Base-by-base conservation (phyloP, 2,888 invertebrate species). In the Pelosia muscerda region DNA sequence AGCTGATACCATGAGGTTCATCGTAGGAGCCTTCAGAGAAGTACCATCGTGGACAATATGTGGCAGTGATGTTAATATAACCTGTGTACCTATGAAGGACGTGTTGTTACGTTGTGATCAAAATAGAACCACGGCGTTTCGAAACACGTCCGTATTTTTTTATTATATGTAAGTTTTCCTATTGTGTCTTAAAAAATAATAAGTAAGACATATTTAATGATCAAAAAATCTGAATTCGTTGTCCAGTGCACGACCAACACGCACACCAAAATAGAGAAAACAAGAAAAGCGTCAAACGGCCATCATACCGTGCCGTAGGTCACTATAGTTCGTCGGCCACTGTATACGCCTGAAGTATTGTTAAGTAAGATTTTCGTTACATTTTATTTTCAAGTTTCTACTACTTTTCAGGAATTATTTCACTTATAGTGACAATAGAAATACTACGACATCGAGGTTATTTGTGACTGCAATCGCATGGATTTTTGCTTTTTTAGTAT, bases 391-490 rank as follows among this genome's bases (percentile, higher is more conserved):
- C 10, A 22, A 26, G 15, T 10, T 22, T 10, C 13, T 23, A 11
- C 23, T 31, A 42, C 10, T 23, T 86, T 84, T 77, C 85, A 92
- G 92, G 25, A 82, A 81, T 69, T 63, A 79, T 19, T 91, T 90
- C 70, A 72, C 70, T 10, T 42, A 56, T 10, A 34, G 65, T 34
- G 26, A 72, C 0, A 85, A 89, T 57, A 86, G 84, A 75, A 82
- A 79, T 38, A 80, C 81, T 4, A 49, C 88, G 54, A 89, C 90
- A 2, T 82, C 86, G 28, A 87, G 84, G 62, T 78, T 89, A 53
- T 92, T 92, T 75, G 69, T 85, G 2, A 75, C 87, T 5, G 89
- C 85, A 1, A 62, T 92, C 2, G 86, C 91, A n/a, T 92, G 92
- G 93, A 82, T 91, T 59, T 73, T 81, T 26, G 89, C 88, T 72